These are phyloP conservation scores for Dysidea cf. avara DNA, from an alignment of 37 sponge, comb jelly and placozoan genomes.

Conservation along the genomic window DNA sequence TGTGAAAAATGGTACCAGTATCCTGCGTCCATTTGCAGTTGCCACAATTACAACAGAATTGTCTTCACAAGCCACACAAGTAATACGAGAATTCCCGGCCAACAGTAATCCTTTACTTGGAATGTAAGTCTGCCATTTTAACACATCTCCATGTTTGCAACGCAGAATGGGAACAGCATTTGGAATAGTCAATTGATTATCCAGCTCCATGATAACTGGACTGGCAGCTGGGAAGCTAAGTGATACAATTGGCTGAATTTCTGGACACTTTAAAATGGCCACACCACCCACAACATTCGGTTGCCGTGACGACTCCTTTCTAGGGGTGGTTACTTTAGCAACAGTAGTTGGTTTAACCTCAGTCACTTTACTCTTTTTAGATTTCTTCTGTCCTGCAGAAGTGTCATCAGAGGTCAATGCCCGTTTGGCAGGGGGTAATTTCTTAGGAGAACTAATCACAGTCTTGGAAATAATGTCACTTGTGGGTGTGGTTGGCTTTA, in stretches of 20 bases:
- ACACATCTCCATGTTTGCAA: constrained; percentile 23
- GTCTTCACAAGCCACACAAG: constrained; percentile 43
- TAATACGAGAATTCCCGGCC: constrained; percentile 40
- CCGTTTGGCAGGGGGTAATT: not conserved
- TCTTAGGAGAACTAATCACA: not conserved
- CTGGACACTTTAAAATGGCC: constrained; percentile 7
- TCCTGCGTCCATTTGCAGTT: constrained; percentile 35
- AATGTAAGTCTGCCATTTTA: constrained; percentile 30
- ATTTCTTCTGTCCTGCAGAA: too few relatives aligned
- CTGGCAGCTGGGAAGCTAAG: not conserved
- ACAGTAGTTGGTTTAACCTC: too few relatives aligned
- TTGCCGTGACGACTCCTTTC: too few relatives aligned
- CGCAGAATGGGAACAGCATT: constrained; percentile 1
- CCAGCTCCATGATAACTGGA: constrained; percentile 6
- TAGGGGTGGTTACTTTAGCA: too few relatives aligned
- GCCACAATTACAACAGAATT: constrained; percentile 45
- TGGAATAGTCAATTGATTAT: constrained; percentile 1
- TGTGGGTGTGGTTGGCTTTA: too few relatives aligned
- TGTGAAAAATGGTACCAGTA: constrained; percentile 30
- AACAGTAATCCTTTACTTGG: constrained; percentile 21
- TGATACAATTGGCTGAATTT: constrained; percentile 11
- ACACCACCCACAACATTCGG: too few relatives aligned
- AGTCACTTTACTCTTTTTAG: too few relatives aligned
- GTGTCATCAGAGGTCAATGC: not conserved
- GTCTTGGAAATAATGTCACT: not conserved